Percentiles rank a stretch among this genome's conserved stretches.
Conservation (phyloP, 37 sponge, comb jelly and placozoan species). For the Lycopodina hypogea region DNA sequence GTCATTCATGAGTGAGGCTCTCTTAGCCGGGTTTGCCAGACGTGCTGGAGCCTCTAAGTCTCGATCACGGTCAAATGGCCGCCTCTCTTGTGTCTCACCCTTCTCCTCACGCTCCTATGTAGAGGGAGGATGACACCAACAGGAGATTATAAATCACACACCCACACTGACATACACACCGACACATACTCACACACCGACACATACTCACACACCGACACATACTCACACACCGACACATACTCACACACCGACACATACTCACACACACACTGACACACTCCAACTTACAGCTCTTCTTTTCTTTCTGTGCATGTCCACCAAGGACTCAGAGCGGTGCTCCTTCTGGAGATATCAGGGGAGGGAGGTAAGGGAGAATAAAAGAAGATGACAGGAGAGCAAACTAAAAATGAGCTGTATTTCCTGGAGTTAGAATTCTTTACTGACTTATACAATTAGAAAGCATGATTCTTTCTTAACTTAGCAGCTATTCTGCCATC, state of each 20-base stretch:
- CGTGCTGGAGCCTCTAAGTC: constrained; percentile 50
- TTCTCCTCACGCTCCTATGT: constrained; percentile 25
- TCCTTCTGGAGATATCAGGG: constrained; percentile 28
- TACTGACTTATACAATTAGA: too few relatives aligned
- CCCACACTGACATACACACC: not conserved
- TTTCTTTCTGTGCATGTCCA: constrained; percentile 66
- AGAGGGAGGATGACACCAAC: not conserved
- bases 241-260: not conserved
- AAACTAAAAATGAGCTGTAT: too few relatives aligned
- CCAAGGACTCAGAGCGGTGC: constrained; percentile 56
- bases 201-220: too few relatives aligned
- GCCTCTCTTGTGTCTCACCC: constrained; percentile 37
- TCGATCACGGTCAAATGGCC: constrained; percentile 66
- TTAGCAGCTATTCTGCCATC: too few relatives aligned
- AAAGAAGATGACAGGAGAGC: not conserved
- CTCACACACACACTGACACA: not conserved
- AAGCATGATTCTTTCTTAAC: too few relatives aligned
- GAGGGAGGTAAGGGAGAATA: too few relatives aligned
- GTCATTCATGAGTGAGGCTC: constrained; percentile 55
- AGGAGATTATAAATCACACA: not conserved
- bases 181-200: too few relatives aligned
- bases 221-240: not conserved
- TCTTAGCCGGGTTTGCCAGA: constrained; percentile 50
- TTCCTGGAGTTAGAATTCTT: too few relatives aligned
- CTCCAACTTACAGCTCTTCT: constrained; percentile 57